Evolutionary conservation across 2,797 vertebrate genomes (phyloP), one percentile per base, ranked within the genome.

Genomic region (Orientallactaga sibirica): DNA sequence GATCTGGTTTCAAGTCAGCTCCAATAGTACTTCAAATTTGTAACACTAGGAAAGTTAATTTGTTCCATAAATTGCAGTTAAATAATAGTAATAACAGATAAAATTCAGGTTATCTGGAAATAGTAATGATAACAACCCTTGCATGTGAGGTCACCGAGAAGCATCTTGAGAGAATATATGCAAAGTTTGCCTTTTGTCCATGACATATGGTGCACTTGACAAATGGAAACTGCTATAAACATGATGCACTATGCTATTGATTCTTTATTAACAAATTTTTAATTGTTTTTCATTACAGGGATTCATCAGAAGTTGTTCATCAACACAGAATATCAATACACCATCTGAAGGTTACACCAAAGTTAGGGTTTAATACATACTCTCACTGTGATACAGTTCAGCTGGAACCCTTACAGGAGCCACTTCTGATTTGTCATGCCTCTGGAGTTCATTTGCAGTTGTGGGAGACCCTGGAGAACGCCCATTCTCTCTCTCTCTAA

Each of bases 391-490:
- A 92, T 29, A 61, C 64, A 74, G 86, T 78, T 94, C 68, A 92
- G 7, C 7, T 92, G 86, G 85, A 91, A 93, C 22, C 48, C 41
- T 86, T 86, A 62, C 43, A 88, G 19, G 29, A 77, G 76, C 58
- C 80, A 91, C 76, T 48, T 62, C 77, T 91, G 71, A 89, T 67
- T 75, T 91, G 11, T 83, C 66, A 93, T 82, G 82, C 86, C 33
- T 73, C 33, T 37, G 33, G 33, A 37, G 33, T 37, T 37, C 33
- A 37, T 37, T 37, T 37, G 33, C 33, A 37, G 33, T 37, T 2
- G 33, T 37, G 33, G 2, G 33, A 37, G 33, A 2, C 33, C 33
- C 33, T 37, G 33, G 33, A 37, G 33, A 37, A 37, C 33, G 33
- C 33, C 33, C 33, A 37, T 37, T 37, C 33, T 37, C 33, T 37